Percentiles rank a stretch among this genome's conserved stretches.
These are phyloP conservation scores for Calyptomena viridis DNA, from an alignment of 2,113 vertebrate genomes.

Conservation along the genomic window DNA sequence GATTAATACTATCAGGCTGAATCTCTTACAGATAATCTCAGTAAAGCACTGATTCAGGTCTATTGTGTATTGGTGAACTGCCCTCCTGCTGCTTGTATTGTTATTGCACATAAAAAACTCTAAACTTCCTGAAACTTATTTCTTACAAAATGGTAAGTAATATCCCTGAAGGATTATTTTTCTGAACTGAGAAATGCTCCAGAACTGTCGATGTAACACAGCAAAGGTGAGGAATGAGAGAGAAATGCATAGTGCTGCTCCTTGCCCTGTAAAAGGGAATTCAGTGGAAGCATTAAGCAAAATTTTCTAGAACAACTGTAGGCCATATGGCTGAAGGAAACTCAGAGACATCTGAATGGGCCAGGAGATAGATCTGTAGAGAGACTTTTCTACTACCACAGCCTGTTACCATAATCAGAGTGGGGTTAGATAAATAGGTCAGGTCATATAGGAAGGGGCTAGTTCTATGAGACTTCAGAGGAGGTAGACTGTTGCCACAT, in stretches of 20 bases:
- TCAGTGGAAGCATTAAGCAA: not conserved
- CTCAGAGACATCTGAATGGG: not conserved
- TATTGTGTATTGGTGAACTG: not conserved
- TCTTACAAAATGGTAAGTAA: not conserved
- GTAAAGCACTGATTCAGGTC: not conserved
- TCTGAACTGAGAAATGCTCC: not conserved
- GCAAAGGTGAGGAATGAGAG: not conserved
- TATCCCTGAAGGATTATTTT: not conserved
- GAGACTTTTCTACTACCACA: not conserved
- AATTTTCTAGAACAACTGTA: not conserved
- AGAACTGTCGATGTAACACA: not conserved
- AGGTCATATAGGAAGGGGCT: not conserved
- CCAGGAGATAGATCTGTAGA: not conserved
- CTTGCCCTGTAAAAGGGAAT: not conserved
- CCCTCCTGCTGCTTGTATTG: not conserved
- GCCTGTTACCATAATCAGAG: not conserved
- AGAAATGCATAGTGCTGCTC: not conserved
- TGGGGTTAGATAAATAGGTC: not conserved
- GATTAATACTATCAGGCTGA: not conserved
- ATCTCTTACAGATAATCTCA: not conserved
- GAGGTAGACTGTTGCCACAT: not conserved
- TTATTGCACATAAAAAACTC: not conserved
- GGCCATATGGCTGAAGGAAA: not conserved
- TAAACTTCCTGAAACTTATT: not conserved
- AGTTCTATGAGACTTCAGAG: not conserved